Evolutionary conservation across 2,888 invertebrate species (phyloP), one percentile per base, ranked within the genome.

Genomic region (Parnassius apollo): DNA sequence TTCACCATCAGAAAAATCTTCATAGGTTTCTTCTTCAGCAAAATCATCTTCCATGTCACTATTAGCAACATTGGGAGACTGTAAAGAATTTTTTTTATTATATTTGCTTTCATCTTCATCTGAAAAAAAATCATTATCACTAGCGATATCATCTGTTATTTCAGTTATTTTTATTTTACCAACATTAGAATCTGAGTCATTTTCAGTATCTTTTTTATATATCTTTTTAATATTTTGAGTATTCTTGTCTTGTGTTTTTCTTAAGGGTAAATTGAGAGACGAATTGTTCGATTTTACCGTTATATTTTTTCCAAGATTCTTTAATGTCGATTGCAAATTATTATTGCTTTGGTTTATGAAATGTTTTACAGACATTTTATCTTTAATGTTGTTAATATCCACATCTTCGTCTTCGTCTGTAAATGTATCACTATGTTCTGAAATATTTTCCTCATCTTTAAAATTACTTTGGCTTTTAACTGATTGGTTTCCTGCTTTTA

Each of bases 151-250:
- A 48, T 79, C 76, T 12, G 71, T 74, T 12, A 88, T 65, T 77
- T 88, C 88, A 45, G 82, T 80, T 61, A 88, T 86, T 74, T 82
- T 82, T 46, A 87, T 76, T 70, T 76, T 77, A n/a, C 73, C 75
- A 25, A 71, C 54, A 62, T 72, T 66, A 11, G 70, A 70, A 59
- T 86, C 83, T 1, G 80, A 74, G 59, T 82, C 82, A 65, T 78
- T 66, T 42, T 68, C 70, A 62, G 64, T 56, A n/a, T 68, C 69
- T 61, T 68, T 60, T 35, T 70, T 69, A 25, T 68, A 68, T 57
- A 65, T 61, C 42, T n/a, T 66, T 58, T 65, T 63, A 53, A 59
- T 60, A 56, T 69, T 65, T 65, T 74, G 71, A 58, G 70, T 68
- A 61, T 74, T 68, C 42, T 49, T 55, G n/a, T 59, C 59, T 22